Evolutionary conservation across 2,888 invertebrate genomes (phyloP).

Genomic region (Toxonevra muliebris): DNA sequence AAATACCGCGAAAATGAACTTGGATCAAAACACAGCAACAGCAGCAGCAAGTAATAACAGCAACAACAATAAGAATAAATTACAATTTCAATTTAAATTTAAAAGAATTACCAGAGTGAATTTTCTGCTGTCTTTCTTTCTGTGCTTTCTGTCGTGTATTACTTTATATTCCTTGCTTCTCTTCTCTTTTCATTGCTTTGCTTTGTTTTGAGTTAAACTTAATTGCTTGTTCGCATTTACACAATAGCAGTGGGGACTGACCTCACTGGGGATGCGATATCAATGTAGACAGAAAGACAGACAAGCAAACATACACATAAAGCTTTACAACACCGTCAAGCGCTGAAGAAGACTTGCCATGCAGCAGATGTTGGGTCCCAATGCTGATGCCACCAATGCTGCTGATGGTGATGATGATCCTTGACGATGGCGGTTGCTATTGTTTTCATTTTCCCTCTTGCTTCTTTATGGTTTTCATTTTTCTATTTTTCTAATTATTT

Average conservation of each 20-base stretch:
- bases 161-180: not conserved
- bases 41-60: not conserved
- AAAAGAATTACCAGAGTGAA: constrained; percentile 4
- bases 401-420: too few relatives aligned
- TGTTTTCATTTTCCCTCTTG: too few relatives aligned
- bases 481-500: too few relatives aligned
- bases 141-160: not conserved
- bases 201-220: not conserved
- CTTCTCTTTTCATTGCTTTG: not conserved
- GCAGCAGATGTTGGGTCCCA: too few relatives aligned
- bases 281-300: not conserved
- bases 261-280: not conserved
- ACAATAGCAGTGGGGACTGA: not conserved
- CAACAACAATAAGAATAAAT: constrained; percentile 6
- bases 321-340: not conserved
- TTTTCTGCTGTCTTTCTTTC: not conserved
- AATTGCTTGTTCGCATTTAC: constrained; percentile 14
- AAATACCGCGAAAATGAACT: constrained; percentile 1
- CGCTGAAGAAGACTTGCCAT: too few relatives aligned
- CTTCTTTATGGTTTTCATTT: too few relatives aligned
- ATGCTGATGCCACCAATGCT: too few relatives aligned
- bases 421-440: too few relatives aligned
- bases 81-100: constrained; percentile 24
- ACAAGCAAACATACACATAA: not conserved
- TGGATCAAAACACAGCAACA: not conserved